Base-by-base conservation (phyloP, 2,888 invertebrate species). In the Synergus japonicus region DNA sequence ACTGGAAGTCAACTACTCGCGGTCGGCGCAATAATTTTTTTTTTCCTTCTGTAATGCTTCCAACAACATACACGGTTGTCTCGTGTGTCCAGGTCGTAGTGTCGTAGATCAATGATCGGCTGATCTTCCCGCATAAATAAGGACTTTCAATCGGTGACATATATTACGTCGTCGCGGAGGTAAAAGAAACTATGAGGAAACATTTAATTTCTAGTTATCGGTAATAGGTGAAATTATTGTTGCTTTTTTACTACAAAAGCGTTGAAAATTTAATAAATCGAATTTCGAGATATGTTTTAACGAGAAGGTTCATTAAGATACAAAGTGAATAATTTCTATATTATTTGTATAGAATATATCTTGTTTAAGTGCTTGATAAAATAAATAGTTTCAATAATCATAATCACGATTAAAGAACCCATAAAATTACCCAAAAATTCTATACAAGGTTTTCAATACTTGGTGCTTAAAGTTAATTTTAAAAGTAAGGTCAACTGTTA, bases 1-100 rank as follows among this genome's bases (percentile, higher is more conserved):
- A 89, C 86, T 89, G 88, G 87, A 88, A 88, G 88, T 88, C 85
- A 85, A 86, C 85, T 88, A 82, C 86, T 84, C 86, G 81, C 81
- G 82, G 80, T 79, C 82, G 76, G 78, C 64, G 79, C 76, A 41
- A 78, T 80, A 9, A 41, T 80, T 69, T 77, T 73, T 73, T 54
- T 79, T 77, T 63, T 69, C 76, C 63, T 66, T 77, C 76, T 44
- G 46, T 64, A 73, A 54, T 18, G 63, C 63, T 44, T 77, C 54
- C 77, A 63, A 29, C 64, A 22, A 60, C 66, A 49, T 49, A 69
- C 49, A 54, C 15, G 22, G 37, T 37, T 29, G 69, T 54, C 73
- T 73, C 73, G 41, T 73, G 73, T 54, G 54, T 54, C 41, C 54
- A 73, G 54, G 73, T 54, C 73, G 37, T 58, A 58, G 37, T 41